These are phyloP conservation scores for Meandrusa payeni DNA, from an alignment of 2,888 invertebrate species.

Conservation along the genomic window DNA sequence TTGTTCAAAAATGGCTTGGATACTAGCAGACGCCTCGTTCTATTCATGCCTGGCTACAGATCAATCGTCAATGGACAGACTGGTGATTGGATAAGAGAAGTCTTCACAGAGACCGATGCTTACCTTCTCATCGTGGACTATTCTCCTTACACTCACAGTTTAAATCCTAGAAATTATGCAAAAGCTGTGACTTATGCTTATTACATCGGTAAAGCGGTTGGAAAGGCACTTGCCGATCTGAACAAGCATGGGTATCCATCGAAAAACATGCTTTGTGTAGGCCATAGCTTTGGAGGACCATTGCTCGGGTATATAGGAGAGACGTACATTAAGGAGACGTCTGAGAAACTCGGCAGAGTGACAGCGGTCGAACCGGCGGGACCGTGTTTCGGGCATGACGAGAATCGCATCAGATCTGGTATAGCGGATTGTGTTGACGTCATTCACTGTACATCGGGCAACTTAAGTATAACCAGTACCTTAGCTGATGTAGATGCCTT, in stretches of 20 bases:
- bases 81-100: not conserved
- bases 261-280: not conserved
- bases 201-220: not conserved
- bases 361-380: too few species aligned
- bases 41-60: constrained; percentile 1
- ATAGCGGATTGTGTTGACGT: not conserved
- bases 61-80: not conserved
- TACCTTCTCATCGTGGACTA: not conserved
- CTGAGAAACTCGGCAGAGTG: too few species aligned
- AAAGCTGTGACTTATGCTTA: not conserved
- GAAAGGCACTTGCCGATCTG: not conserved
- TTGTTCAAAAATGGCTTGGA: not conserved
- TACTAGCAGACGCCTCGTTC: not conserved
- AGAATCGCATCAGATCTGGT: not conserved
- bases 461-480: not conserved
- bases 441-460: not conserved
- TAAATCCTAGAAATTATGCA: not conserved
- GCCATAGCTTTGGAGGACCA: too few species aligned
- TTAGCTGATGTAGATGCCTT: not conserved
- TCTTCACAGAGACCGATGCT: not conserved
- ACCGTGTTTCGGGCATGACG: not conserved
- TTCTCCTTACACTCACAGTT: not conserved
- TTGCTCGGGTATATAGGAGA: too few species aligned
- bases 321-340: too few species aligned
- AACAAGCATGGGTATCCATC: not conserved